Conservation (phyloP, 1,140 invertebrate species). For the Apocrypta bakeri region DNA sequence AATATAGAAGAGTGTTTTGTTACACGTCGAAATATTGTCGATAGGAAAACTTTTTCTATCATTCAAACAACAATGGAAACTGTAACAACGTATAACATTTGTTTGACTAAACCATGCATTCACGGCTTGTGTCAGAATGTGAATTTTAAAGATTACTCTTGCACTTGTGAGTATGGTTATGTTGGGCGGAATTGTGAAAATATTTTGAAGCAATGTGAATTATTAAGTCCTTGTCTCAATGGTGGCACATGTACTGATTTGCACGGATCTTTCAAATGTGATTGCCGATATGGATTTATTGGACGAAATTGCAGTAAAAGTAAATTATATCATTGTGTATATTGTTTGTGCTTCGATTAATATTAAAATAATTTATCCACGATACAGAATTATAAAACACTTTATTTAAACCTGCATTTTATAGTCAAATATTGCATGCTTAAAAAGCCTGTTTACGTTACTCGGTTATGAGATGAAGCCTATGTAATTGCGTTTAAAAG, state of each 20-base stretch:
- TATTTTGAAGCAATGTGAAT: slow-evolving; percentile 77
- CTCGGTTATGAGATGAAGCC: no score
- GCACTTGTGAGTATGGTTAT: slow-evolving; percentile 75
- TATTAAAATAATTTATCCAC: no score
- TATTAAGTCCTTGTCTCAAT: slow-evolving; percentile 84
- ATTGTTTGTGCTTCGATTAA: neutral
- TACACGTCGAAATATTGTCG: slow-evolving; percentile 54
- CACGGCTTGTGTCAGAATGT: slow-evolving; percentile 72
- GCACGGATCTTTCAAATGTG: slow-evolving; percentile 80
- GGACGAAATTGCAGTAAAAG: slow-evolving; percentile 86
- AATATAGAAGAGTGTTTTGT: slow-evolving; percentile 84
- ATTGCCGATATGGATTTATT: slow-evolving; percentile 85
- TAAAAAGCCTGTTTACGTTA: no score
- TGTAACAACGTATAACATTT: slow-evolving; percentile 60
- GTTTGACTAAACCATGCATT: slow-evolving; percentile 64
- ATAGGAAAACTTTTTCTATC: slow-evolving; percentile 47
- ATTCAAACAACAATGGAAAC: slow-evolving; percentile 48
- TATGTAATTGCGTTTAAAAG: no score
- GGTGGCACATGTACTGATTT: slow-evolving; percentile 83
- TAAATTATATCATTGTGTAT: slow-evolving; percentile 69
- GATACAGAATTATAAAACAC: no score
- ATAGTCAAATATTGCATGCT: no score
- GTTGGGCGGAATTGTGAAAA: slow-evolving; percentile 83
- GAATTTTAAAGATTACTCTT: slow-evolving; percentile 67
- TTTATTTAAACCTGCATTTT: no score